Evolutionary conservation across 2,113 vertebrate species (phyloP).

Genomic region (Calidris pygmaea): DNA sequence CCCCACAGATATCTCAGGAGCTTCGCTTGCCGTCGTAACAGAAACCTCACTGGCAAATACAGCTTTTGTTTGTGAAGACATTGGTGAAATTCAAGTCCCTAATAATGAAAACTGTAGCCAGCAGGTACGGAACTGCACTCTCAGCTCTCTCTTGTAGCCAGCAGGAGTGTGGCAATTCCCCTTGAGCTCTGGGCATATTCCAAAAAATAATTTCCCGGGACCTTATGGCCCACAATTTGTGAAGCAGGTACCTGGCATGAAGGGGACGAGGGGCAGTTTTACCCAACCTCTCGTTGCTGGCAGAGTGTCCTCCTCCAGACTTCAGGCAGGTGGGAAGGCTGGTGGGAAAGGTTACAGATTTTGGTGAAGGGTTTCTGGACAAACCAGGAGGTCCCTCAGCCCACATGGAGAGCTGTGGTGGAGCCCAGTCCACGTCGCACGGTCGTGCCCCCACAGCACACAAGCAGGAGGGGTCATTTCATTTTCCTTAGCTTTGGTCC

Average conservation of each 20-base stretch:
- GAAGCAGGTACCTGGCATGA: background rate
- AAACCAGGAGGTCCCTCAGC: background rate
- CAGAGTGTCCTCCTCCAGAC: background rate
- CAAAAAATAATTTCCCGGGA: background rate
- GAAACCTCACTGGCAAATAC: background rate
- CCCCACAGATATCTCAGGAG: background rate
- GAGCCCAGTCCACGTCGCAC: fast-evolving
- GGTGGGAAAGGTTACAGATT: background rate
- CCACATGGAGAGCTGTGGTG: background rate
- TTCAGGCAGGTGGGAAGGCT: background rate
- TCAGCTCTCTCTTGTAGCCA: background rate
- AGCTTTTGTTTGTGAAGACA: background rate
- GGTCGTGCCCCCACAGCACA: fast-evolving
- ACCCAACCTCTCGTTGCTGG: background rate
- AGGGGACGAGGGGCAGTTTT: background rate
- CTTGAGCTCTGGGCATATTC: background rate
- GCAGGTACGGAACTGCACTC: background rate
- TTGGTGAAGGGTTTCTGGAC: background rate
- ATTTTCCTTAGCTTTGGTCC: background rate
- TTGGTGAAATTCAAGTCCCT: background rate
- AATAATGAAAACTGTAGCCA: background rate
- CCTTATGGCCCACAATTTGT: background rate
- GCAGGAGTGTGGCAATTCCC: background rate
- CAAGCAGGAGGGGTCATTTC: background rate
- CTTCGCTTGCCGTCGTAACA: background rate